Evolutionary conservation across 2,888 invertebrate species (phyloP).

Genomic region (Hydriomena furcata): DNA sequence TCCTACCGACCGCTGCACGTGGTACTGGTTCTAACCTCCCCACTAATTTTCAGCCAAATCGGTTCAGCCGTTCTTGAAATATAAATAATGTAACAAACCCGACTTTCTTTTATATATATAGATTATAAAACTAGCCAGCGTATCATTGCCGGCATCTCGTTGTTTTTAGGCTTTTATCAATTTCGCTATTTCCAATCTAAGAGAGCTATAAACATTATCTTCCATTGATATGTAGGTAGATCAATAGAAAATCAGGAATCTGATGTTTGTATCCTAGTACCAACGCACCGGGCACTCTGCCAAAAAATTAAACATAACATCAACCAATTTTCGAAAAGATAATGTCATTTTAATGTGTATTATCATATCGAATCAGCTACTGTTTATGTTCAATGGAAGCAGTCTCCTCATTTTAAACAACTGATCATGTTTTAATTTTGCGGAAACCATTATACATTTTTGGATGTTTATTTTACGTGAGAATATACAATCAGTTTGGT

Average conservation of each 20-base stretch:
- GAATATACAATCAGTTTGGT: slow-evolving; percentile 8
- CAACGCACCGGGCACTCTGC: slow-evolving; percentile 20
- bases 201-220: too few relatives aligned
- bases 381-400: slow-evolving; percentile 29
- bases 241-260: neutral
- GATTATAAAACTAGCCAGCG: too few relatives aligned
- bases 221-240: too few relatives aligned
- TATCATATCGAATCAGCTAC: slow-evolving; percentile 12
- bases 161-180: too few relatives aligned
- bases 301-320: slow-evolving; percentile 26
- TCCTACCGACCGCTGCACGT: too few relatives aligned
- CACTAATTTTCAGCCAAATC: too few relatives aligned
- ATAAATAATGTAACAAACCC: too few relatives aligned
- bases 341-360: slow-evolving; percentile 24
- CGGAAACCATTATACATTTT: slow-evolving; percentile 24
- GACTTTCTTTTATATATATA: too few relatives aligned
- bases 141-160: too few relatives aligned
- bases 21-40: too few relatives aligned
- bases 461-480: slow-evolving; percentile 9
- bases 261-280: slow-evolving; percentile 20
- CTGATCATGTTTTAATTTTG: slow-evolving; percentile 26
- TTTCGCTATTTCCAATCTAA: too few relatives aligned
- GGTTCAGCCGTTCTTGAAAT: too few relatives aligned
- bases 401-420: slow-evolving; percentile 33
- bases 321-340: slow-evolving; percentile 4